A percentile compares a stretch with the other conserved stretches of the same genome.
Conservation (phyloP, 1,140 invertebrate species). For the Colletes latitarsis region DNA sequence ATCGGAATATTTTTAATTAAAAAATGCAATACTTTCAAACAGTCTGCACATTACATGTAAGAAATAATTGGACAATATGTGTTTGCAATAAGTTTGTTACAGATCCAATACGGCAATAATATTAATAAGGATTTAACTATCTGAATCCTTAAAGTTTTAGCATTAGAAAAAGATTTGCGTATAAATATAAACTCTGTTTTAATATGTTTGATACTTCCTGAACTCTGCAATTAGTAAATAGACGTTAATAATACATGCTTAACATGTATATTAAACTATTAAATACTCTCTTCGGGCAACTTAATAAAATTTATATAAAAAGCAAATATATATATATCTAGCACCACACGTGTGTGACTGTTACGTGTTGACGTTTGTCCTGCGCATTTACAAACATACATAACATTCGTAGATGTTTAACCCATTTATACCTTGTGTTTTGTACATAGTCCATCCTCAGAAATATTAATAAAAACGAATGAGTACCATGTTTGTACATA, state of each 20-base stretch:
- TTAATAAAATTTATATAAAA: constrained; percentile 67
- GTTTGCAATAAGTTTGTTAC: constrained; percentile 8
- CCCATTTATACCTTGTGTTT: background rate
- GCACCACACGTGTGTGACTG: constrained; percentile 55
- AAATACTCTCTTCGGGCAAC: constrained; percentile 65
- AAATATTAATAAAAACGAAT: background rate
- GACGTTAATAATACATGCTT: constrained; percentile 37
- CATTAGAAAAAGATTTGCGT: constrained; percentile 30
- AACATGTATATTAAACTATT: constrained; percentile 62
- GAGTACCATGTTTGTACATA: no score
- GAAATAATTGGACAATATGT: background rate
- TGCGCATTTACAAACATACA: constrained; percentile 34
- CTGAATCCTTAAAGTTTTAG: background rate
- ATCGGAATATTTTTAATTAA: constrained; percentile 18
- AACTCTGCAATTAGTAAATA: constrained; percentile 48
- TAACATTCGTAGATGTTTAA: constrained; percentile 30
- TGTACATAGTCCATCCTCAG: background rate
- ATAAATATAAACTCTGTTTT: constrained; percentile 42
- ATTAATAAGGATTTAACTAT: constrained; percentile 10
- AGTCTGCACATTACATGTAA: constrained; percentile 14
- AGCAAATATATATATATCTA: constrained; percentile 52
- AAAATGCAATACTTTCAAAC: constrained; percentile 46
- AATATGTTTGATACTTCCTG: constrained; percentile 19
- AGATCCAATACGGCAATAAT: background rate
- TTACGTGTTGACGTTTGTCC: constrained; percentile 35